Percentiles rank a stretch among this genome's conserved stretches.
phyloP scores from a whole-genome alignment of 2,113 vertebrate species.

The Amphilophus citrinellus region DNA sequence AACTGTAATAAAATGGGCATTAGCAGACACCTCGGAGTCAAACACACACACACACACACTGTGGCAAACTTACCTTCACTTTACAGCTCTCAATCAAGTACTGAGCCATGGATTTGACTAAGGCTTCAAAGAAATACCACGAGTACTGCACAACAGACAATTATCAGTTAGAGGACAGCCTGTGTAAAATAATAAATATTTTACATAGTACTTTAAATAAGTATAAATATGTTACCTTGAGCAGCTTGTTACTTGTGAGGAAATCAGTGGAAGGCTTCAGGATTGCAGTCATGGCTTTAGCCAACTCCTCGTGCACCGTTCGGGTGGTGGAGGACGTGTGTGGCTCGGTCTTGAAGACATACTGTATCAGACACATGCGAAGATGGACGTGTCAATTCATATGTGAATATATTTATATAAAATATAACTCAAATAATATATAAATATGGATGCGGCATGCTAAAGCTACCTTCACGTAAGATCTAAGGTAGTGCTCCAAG shows the following conservation, averaged over 20 bases:
- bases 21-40: conserved; percentile 19
- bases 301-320: conserved; percentile 93
- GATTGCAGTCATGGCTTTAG: conserved; percentile 97
- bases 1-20: conserved; percentile 14
- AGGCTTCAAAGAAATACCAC: conserved; percentile 99
- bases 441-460: neutral
- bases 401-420: neutral
- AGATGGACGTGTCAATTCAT: neutral
- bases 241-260: conserved; percentile 97
- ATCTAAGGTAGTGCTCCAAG: conserved; percentile 94
- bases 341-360: conserved; percentile 93
- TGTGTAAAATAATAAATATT: neutral
- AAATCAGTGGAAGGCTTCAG: conserved; percentile 98
- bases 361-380: conserved; percentile 79
- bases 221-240: conserved; percentile 86
- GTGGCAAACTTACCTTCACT: conserved; percentile 86
- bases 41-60: conserved; percentile 12
- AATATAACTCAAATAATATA: neutral
- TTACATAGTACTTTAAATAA: conserved; percentile 6
- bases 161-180: conserved; percentile 38
- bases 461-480: conserved; percentile 92
- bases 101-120: conserved; percentile 98
- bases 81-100: conserved; percentile 94
- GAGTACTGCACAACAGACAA: conserved; percentile 88
- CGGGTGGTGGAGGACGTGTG: conserved; percentile 86